Base-by-base conservation (phyloP, 1,140 invertebrate genomes). In the Delia radicum region DNA sequence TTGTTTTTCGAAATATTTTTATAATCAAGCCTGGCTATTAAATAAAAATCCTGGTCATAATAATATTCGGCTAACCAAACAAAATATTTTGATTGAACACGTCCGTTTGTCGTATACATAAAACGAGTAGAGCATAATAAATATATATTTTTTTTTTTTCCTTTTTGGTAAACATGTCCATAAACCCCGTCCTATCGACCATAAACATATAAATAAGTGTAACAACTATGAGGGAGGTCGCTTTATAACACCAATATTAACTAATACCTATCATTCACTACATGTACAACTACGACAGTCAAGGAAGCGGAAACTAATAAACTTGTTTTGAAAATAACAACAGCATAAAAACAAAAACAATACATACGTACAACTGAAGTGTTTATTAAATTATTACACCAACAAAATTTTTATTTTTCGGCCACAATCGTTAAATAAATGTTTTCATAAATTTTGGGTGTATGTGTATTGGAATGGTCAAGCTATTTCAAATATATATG, bases 51-150 rank as follows among this genome's bases (percentile, higher is more conserved):
- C 72, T 61, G 48, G 24, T 12, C 72, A 28, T 61, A 46, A 31
- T 28, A 61, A 37, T 18, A 61, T 73, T 61, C 26, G 72, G 72
- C 42, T 61, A 73, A 61, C 42, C 72, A 73, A 73, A 73, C 72
- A 73, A 48, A 61, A 73, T 37, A 73, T 61, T 48, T 61, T 73
- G 72, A 73, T 73, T 73, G 72, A 73, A 73, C 72, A 73, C 72
- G 72, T 73, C 72, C 72, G 37, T 61, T 73, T 31, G 72, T 73
- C 72, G 72, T 61, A 73, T 73, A 28, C 26, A 55, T 61, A n/a
- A 73, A 48, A 73, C 72, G 37, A 48, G 72, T 1, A 4, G 26
- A 18, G 72, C 72, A 73, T 73, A 73, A 48, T 28, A 73, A 73
- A 33, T 69, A 33, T 5, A 10, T 15, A 42, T 42, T n/a, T n/a